phyloP scores from a whole-genome alignment of 2,797 vertebrate genomes.

The Thripadectes ignobilis region DNA sequence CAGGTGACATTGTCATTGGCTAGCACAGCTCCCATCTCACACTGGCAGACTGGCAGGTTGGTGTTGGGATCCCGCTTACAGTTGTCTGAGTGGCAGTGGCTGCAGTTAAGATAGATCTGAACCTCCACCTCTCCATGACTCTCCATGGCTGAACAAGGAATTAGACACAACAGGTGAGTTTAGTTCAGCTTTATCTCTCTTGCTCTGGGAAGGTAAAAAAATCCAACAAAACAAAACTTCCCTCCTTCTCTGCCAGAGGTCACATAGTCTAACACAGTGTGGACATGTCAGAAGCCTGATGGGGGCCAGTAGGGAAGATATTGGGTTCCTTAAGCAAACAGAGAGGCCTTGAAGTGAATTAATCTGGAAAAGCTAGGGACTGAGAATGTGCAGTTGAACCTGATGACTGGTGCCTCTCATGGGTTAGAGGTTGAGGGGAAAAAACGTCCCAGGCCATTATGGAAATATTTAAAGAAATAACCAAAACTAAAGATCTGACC shows the following conservation, averaged over 20 bases:
- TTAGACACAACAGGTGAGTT: neutral
- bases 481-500: neutral
- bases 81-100: constrained; percentile 88
- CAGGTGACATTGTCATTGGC: constrained; percentile 87
- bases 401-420: neutral
- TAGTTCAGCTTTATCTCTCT: neutral
- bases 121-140: constrained; percentile 90
- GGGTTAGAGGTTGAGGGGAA: neutral
- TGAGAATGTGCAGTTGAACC: neutral
- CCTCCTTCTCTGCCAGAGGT: neutral
- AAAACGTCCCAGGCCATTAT: neutral
- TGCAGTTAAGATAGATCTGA: constrained; percentile 87
- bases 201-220: neutral
- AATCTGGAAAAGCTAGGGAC: neutral
- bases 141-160: constrained; percentile 82
- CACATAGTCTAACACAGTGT: neutral
- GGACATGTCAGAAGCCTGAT: neutral
- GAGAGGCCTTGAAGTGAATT: neutral
- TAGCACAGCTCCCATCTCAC: constrained; percentile 83
- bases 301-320: neutral
- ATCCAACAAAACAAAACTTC: neutral
- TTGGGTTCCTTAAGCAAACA: neutral
- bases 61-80: constrained; percentile 83
- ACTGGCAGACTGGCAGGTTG: constrained; percentile 82
- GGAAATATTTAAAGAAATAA: neutral